phyloP scores from a whole-genome alignment of 2,888 invertebrate genomes.

The Pantelozetes paolii region DNA sequence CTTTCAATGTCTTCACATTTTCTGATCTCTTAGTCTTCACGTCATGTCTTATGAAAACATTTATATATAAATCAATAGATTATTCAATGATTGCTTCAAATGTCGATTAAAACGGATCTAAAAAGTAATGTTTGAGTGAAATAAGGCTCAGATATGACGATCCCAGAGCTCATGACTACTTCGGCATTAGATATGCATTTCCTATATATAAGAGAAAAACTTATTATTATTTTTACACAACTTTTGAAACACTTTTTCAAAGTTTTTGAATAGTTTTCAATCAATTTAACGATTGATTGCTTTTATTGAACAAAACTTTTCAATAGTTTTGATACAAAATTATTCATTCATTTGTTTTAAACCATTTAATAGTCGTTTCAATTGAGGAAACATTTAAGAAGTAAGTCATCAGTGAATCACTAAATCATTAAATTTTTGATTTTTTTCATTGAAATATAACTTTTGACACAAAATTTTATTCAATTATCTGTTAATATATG shows the following conservation, averaged over 20 bases:
- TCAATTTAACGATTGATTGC: no score
- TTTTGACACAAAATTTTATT: no score
- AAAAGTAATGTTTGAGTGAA: neutral
- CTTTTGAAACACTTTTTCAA: neutral
- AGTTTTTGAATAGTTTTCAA: no score
- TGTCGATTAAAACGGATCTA: slow-evolving; percentile 7
- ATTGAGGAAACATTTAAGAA: neutral
- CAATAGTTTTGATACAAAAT: no score
- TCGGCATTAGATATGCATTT: slow-evolving; percentile 20
- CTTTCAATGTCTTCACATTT: neutral
- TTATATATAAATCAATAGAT: no score
- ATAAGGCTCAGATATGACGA: neutral
- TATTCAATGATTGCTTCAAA: neutral
- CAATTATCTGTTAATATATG: no score
- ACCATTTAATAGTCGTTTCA: no score
- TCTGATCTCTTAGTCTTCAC: neutral
- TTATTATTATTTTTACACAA: neutral
- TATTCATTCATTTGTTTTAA: no score
- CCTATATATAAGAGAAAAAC: slow-evolving; percentile 5
- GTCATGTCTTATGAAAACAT: neutral
- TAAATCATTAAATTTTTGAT: neutral
- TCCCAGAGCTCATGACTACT: slow-evolving; percentile 8
- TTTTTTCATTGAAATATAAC: neutral
- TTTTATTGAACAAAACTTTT: no score
- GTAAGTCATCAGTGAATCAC: slow-evolving; percentile 1